Evolutionary conservation across 2,888 invertebrate genomes (phyloP), one percentile per base, ranked within the genome.

Genomic region (Tholera decimalis): DNA sequence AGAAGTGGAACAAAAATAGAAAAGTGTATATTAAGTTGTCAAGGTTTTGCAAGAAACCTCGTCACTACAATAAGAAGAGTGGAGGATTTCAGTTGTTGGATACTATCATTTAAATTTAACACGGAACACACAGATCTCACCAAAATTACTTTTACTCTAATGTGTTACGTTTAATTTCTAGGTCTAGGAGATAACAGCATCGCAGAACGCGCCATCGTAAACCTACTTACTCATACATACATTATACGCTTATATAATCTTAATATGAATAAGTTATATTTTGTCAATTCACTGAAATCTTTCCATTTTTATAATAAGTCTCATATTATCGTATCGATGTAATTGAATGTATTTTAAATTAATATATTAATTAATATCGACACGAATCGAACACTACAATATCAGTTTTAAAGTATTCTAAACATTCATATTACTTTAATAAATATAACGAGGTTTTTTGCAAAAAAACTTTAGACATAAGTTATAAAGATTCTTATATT

Each of bases 401-500:
- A 66, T 66, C 33, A 77, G 66, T 67, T 65, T 54, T 24, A 59
- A 77, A 78, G 53, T 69, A 75, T 57, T 81, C 79, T 81, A 81
- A n/a, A 79, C 73, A 79, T 65, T 43, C 53, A 70, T 78, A 58
- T 39, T 71, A 70, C 24, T 66, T 54, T 47, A 65, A 67, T 58
- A 51, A 71, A 63, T 39, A 51, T 50, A 79, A 81, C 79, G 82
- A 80, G 79, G 69, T 70, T 72, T 80, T 46, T 76, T 76, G 79
- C 69, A 79, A 76, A 51, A 35, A 58, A 64, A 46, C 30, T 6
- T n/a, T 30, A 47, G 22, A 13, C 24, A 44, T 57, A 63, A 53
- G 46, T 62, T 54, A 54, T n/a, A 61, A 50, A 41, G 46, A 61
- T 65, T 77, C 57, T 80, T 72, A 76, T 64, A 43, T 72, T 73